These are phyloP conservation scores for Stegastes partitus DNA, from an alignment of 2,113 vertebrate species.

Conservation along the genomic window DNA sequence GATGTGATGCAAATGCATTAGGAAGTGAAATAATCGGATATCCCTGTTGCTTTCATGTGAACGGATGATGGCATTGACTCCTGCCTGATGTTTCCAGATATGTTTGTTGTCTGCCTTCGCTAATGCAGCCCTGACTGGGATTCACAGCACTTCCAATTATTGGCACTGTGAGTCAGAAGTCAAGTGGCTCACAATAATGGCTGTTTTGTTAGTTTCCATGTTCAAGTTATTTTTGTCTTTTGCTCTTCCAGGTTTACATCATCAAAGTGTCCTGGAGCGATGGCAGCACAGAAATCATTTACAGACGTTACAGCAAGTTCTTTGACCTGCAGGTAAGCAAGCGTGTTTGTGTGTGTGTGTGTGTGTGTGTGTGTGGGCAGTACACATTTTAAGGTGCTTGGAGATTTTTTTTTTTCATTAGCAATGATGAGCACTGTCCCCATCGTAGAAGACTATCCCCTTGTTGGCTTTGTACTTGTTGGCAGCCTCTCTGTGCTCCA, in stretches of 20 bases:
- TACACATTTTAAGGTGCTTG: neutral
- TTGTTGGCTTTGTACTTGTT: neutral
- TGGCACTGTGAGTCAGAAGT: constrained; percentile 29
- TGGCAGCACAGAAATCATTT: constrained; percentile 93
- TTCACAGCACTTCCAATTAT: constrained; percentile 12
- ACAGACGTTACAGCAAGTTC: constrained; percentile 98
- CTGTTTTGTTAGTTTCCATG: constrained; percentile 2
- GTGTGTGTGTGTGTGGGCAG: neutral
- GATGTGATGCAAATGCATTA: constrained; percentile 30
- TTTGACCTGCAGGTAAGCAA: constrained; percentile 95
- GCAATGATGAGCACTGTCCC: neutral
- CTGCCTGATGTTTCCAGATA: constrained; percentile 3
- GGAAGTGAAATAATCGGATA: constrained; percentile 50
- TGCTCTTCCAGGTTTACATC: constrained; percentile 92
- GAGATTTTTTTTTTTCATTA: too few relatives aligned
- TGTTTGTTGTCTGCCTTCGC: neutral
- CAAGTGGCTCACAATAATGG: neutral
- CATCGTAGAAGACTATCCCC: constrained; percentile 1
- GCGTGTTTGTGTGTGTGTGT: neutral
- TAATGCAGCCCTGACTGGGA: neutral
- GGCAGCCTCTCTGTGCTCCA: constrained; percentile 36
- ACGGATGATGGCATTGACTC: constrained; percentile 11
- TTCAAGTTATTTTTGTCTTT: constrained; percentile 5
- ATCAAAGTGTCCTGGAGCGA: constrained; percentile 98
- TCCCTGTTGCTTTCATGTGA: constrained; percentile 21